These are phyloP conservation scores for Apostichopus parvimensis DNA, from an alignment of 35 echinoderm and acorn worm species.

Conservation along the genomic window DNA sequence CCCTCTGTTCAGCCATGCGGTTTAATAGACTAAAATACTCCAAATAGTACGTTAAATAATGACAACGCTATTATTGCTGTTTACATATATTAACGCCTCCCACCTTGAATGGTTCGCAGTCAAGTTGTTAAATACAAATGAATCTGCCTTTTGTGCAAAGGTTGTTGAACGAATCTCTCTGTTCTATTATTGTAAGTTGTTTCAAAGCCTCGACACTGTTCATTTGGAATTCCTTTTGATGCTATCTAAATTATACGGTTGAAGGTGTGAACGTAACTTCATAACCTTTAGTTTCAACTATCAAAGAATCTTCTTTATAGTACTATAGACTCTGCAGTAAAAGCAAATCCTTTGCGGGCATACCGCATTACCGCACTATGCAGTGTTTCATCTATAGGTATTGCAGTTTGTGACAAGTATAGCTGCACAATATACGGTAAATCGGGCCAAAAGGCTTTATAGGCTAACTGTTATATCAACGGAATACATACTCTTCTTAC, in stretches of 20 bases:
- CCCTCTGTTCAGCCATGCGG: slow-evolving; percentile 4
- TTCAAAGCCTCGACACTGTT: not conserved
- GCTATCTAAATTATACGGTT: not conserved
- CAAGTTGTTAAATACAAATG: slow-evolving; percentile 3
- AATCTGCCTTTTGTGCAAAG: slow-evolving; percentile 30
- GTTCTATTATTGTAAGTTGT: not conserved
- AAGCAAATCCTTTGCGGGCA: no score
- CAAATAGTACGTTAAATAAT: not conserved
- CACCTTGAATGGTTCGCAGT: not conserved
- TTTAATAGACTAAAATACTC: slow-evolving; percentile 8
- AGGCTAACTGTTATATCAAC: no score
- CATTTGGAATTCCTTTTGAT: slow-evolving; percentile 5
- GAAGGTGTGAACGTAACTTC: not conserved
- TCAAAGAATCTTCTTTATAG: no score
- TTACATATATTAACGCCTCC: slow-evolving; percentile 31
- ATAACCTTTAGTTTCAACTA: not conserved
- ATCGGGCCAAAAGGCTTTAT: no score
- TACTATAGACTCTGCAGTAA: no score
- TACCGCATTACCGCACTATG: no score
- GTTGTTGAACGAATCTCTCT: not conserved
- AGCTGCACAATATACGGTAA: no score
- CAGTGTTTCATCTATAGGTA: no score
- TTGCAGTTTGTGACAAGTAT: no score
- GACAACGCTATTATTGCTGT: slow-evolving; percentile 12
- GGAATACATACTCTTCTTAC: no score